Conservation (phyloP, 2,888 invertebrate species). For the Scrobipalpa costella region DNA sequence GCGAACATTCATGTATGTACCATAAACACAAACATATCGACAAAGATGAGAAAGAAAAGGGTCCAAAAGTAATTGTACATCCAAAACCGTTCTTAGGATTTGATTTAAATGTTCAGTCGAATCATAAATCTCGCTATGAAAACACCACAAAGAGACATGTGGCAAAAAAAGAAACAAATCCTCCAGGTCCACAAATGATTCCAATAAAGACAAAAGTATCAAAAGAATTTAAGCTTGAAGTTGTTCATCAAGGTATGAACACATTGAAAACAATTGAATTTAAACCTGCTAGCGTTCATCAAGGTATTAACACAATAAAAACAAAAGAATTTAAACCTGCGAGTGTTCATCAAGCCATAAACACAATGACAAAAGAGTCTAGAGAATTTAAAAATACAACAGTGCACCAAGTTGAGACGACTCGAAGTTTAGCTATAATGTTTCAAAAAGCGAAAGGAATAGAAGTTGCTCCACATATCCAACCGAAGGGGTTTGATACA, state of each 20-base stretch:
- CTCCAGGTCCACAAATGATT: not conserved
- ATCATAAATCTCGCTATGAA: not conserved
- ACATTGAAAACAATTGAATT: not conserved
- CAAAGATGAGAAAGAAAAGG: not conserved
- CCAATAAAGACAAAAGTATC: not conserved
- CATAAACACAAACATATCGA: not conserved
- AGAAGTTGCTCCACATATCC: not conserved
- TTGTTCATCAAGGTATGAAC: not conserved
- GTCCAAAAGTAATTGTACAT: not conserved
- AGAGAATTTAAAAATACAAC: not conserved
- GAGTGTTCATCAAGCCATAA: not conserved
- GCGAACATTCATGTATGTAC: not conserved
- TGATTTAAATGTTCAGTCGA: not conserved
- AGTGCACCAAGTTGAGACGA: not conserved
- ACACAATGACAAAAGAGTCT: not conserved
- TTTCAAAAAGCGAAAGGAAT: not conserved
- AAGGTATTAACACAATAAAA: not conserved
- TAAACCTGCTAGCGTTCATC: not conserved
- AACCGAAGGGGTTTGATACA: not conserved
- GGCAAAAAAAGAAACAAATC: not conserved
- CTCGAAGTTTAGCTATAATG: constrained; percentile 2
- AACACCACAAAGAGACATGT: not conserved
- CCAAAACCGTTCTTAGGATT: not conserved
- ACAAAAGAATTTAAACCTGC: not conserved
- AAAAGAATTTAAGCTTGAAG: not conserved